A percentile compares a stretch with the other conserved stretches of the same genome.
Evolutionary conservation across 2,797 vertebrate genomes (phyloP).

Genomic region (Megaceryle alcyon): DNA sequence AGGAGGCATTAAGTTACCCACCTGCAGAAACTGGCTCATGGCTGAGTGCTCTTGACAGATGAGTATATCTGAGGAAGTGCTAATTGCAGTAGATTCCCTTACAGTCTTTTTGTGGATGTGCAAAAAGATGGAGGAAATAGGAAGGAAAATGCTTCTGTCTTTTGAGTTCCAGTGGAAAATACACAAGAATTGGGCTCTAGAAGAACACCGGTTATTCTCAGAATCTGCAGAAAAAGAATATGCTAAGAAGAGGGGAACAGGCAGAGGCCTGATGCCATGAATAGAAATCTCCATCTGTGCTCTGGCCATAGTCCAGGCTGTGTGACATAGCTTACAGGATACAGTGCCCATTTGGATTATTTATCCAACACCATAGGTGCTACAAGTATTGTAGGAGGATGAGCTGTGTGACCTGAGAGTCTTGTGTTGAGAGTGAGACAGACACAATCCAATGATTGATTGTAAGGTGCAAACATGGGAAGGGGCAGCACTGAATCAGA

Average conservation of each 20-base stretch:
- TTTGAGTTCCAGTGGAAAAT: not conserved
- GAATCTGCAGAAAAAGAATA: not conserved
- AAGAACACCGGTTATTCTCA: not conserved
- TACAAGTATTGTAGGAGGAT: not conserved
- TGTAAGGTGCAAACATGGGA: not conserved
- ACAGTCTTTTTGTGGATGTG: conserved; percentile 4
- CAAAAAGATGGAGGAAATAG: conserved; percentile 7
- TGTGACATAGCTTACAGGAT: not conserved
- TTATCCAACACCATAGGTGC: conserved; percentile 12
- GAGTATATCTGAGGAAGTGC: conserved; percentile 6
- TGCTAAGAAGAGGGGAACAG: not conserved
- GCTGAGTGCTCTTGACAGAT: conserved; percentile 29
- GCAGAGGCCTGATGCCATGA: not conserved
- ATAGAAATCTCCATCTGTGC: conserved; percentile 36
- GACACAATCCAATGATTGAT: not conserved
- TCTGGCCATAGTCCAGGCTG: not conserved
- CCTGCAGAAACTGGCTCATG: conserved; percentile 23
- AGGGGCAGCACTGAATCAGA: not conserved
- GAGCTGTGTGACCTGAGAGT: not conserved
- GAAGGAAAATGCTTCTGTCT: not conserved
- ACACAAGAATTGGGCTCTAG: not conserved
- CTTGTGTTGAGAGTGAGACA: not conserved
- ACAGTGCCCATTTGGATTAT: not conserved
- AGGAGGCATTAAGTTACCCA: conserved; percentile 45
- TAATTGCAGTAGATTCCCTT: conserved; percentile 16